phyloP scores from a whole-genome alignment of 2,113 vertebrate genomes.

The Tyto alba region DNA sequence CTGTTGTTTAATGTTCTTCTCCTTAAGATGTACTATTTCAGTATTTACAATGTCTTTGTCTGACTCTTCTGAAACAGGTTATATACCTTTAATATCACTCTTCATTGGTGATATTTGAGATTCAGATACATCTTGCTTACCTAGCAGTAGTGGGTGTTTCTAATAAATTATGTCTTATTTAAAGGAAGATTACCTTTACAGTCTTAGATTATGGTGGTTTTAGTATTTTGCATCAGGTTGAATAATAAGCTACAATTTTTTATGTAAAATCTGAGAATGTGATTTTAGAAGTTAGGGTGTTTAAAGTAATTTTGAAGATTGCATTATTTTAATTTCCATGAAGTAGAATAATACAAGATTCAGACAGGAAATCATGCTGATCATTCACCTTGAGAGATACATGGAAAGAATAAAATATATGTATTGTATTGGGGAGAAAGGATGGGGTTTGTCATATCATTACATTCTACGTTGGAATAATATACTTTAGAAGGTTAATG shows the following conservation, averaged over 20 bases:
- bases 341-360: neutral
- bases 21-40: neutral
- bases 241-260: neutral
- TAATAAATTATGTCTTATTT: neutral
- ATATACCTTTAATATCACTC: neutral
- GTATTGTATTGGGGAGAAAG: neutral
- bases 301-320: neutral
- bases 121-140: conserved; percentile 9
- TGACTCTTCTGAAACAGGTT: neutral
- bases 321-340: neutral
- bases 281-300: neutral
- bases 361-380: neutral
- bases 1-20: neutral
- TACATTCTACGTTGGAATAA: neutral
- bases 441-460: neutral
- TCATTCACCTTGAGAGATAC: neutral
- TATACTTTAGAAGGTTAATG: neutral
- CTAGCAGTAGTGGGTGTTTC: neutral
- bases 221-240: neutral
- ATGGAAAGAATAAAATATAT: neutral
- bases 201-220: neutral
- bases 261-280: neutral
- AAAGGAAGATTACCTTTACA: neutral
- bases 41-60: neutral
- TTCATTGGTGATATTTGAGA: neutral